A percentile compares a stretch with the other conserved stretches of the same genome.
Conservation (phyloP, 23 tunicate species). For the Diplosoma virens region DNA sequence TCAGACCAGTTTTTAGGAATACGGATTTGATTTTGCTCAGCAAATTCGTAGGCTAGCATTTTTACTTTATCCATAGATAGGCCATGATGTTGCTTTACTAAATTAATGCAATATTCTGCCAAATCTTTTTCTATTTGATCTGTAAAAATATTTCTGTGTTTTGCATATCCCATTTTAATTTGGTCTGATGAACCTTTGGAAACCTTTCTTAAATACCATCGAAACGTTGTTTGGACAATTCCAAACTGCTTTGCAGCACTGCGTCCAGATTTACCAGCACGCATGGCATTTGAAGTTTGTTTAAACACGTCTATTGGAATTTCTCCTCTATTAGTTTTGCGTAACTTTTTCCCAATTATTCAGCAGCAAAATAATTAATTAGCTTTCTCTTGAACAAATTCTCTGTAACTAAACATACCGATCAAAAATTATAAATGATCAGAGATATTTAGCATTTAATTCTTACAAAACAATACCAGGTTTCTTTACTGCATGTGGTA, state of each 20-base stretch:
- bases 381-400: too few species aligned
- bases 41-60: too few species aligned
- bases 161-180: constrained; percentile 15
- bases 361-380: too few species aligned
- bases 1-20: constrained; percentile 6
- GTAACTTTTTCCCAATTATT: too few species aligned
- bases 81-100: not conserved
- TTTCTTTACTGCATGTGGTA: too few species aligned
- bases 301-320: constrained; percentile 19
- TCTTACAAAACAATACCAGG: too few species aligned
- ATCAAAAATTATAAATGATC: too few species aligned
- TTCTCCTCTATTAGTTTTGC: too few species aligned
- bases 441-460: too few species aligned
- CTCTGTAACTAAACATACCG: too few species aligned
- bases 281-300: constrained; percentile 20
- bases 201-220: not conserved
- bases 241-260: constrained; percentile 25
- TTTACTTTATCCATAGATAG: too few species aligned
- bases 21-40: too few species aligned
- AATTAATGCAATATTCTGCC: not conserved
- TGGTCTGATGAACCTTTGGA: not conserved
- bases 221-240: constrained; percentile 25
- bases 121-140: constrained; percentile 7
- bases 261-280: constrained; percentile 13
- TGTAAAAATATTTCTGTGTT: constrained; percentile 13